Evolutionary conservation across 2,888 invertebrate species (phyloP), one percentile per base, ranked within the genome.

Genomic region (Yponomeuta malinellus): DNA sequence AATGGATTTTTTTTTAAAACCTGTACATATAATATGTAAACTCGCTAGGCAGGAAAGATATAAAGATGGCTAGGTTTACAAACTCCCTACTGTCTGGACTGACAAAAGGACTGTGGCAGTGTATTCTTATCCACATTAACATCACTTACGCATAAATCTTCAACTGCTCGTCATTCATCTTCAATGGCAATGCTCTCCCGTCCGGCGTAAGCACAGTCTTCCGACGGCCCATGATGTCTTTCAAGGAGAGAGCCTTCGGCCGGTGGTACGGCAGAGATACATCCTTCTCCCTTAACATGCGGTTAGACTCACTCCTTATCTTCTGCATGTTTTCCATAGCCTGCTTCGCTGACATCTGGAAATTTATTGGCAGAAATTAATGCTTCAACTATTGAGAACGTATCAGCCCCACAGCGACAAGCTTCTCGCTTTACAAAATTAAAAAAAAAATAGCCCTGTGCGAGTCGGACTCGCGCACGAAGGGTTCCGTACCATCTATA

Each of bases 241-340:
- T 94, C 0, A 98, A 87, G 0, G 95, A 94, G 71, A 95, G 93
- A 63, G 96, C 95, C 79, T 96, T 96, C 1, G 98, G 97, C 79
- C 94, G 94, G 82, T 98, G 98, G 83, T 98, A 98, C 0, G 98
- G 98, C 63, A 98, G 87, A 64, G 95, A 94, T 10, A 97, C 93
- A 72, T 94, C 89, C 29, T 95, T 94, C 82, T 97, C 96, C 75
- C 98, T 92, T 10, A 96, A 82, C 89, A 97, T 93, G 71, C 97
- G 92, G 83, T 98, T 97, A 0, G 96, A 96, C 85, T 97, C 97
- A 83, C 97, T 96, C 79, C 95, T 95, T 74, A 98, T 96, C 78
- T 95, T 94, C 76, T 94, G 94, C 91, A 95, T 94, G 72, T 95
- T 95, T 77, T 95, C 93, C 78, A 94, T 92, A 48, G 95, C 95